These are phyloP conservation scores for Tauraco erythrolophus DNA, from an alignment of 2,113 vertebrate species.

Conservation along the genomic window DNA sequence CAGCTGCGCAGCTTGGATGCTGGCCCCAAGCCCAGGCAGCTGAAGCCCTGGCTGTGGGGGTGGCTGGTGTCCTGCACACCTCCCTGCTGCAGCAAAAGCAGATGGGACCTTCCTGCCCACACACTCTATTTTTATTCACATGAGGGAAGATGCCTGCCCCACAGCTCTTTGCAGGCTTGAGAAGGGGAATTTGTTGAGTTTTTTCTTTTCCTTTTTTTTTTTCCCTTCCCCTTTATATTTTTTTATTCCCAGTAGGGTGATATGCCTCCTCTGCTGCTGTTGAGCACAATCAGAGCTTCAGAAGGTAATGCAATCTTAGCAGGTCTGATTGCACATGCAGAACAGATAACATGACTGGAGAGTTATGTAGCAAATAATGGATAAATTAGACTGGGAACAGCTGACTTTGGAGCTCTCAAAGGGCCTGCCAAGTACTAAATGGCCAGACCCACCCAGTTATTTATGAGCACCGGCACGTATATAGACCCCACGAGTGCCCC, in stretches of 20 bases:
- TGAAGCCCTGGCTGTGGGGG: neutral
- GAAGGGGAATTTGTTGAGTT: neutral
- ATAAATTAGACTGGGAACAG: neutral
- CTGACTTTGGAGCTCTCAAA: neutral
- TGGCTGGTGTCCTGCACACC: neutral
- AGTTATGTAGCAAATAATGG: neutral
- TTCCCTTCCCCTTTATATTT: neutral
- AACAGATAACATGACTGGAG: neutral
- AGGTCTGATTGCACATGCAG: neutral
- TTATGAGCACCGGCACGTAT: neutral
- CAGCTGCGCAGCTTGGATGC: neutral
- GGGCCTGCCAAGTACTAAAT: neutral
- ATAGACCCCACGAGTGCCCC: rapidly evolving
- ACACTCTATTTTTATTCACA: neutral
- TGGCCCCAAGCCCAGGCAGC: neutral
- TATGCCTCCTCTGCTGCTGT: neutral
- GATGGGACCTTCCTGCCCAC: neutral
- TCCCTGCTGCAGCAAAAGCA: neutral
- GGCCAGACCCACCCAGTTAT: neutral
- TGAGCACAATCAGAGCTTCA: neutral
- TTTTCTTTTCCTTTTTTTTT: too few relatives aligned
- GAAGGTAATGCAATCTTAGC: neutral
- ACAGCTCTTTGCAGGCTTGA: neutral
- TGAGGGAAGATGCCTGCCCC: neutral
- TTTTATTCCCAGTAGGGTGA: too few relatives aligned